A percentile compares a stretch with the other conserved stretches of the same genome.
Conservation (phyloP, 1,140 invertebrate species). For the Proctacanthus coquilletti region DNA sequence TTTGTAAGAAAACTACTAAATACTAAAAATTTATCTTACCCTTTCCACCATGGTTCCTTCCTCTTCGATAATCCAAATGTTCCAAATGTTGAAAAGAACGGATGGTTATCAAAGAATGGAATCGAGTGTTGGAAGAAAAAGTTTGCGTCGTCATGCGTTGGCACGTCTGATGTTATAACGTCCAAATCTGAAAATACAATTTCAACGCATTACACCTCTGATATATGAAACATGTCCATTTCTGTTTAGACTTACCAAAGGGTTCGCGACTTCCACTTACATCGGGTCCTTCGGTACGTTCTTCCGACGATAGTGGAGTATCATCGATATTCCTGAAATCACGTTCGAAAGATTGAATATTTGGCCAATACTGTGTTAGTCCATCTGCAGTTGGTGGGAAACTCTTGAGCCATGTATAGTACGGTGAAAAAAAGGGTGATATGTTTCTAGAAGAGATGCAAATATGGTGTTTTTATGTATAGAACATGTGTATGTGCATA, state of each 20-base stretch:
- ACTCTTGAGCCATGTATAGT: not conserved
- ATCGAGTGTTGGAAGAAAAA: slow-evolving; percentile 26
- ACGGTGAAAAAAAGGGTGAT: not conserved
- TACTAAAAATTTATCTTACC: slow-evolving; percentile 24
- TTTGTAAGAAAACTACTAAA: not conserved
- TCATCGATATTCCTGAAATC: not conserved
- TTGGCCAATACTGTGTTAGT: not conserved
- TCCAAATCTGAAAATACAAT: not conserved
- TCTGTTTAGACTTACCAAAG: not conserved
- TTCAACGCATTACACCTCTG: not conserved
- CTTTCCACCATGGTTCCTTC: slow-evolving; percentile 33
- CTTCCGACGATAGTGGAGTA: not conserved
- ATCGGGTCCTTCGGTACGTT: not conserved
- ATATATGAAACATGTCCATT: too few species aligned
- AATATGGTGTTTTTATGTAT: too few species aligned
- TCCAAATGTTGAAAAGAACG: slow-evolving; percentile 23
- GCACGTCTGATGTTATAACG: not conserved
- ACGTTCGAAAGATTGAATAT: not conserved
- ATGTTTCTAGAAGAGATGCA: too few species aligned
- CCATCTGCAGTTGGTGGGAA: not conserved
- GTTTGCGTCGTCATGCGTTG: not conserved
- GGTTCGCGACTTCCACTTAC: not conserved
- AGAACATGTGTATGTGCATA: too few species aligned
- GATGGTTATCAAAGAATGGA: slow-evolving; percentile 27
- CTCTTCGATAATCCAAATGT: slow-evolving; percentile 15